Evolutionary conservation across 2,797 vertebrate species (phyloP), one percentile per base, ranked within the genome.

Genomic region (Neosilurus mollespiculum): DNA sequence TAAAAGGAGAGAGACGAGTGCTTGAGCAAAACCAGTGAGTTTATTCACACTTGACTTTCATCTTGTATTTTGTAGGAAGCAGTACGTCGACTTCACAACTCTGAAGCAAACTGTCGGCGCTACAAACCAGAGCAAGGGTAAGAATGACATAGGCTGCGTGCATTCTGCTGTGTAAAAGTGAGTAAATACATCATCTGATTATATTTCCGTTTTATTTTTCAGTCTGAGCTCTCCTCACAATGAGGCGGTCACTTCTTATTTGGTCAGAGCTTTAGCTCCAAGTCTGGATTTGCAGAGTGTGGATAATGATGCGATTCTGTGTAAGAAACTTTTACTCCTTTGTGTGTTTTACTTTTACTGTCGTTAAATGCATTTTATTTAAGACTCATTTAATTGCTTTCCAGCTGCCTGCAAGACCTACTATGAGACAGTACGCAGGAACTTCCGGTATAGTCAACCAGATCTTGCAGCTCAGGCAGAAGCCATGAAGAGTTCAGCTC

Each of bases 341-440:
- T 73, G 51, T 22, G 20, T 49, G 34, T 72, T 51, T 16, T 24
- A 4, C 22, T 22, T 9, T 65, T 65, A 65, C 15, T 65, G 9
- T 9, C 0, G 24, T 49, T 49, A 49, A 51, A 22, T 5, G 18
- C 22, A 7, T 51, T 72, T 43, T 49, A 20, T 49, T 49, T 72
- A 72, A 49, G 2, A 72, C 34, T 18, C 43, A 49, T 51, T 72
- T 49, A 43, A 49, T 72, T 2, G 18, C 2, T 43, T 72, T 72
- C 37, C 49, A 53, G 70, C 49, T 49, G 70, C 70, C 70, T 72
- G 70, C 70, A 72, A 72, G 70, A 72, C 70, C 18, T 72, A 49
- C 49, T 72, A 72, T 65, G 62, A 72, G 18, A 72, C 70, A 20
- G 37, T 49, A 1, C 15, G 37, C 3, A 72, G 70, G 49, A 72